Evolutionary conservation across 2,888 invertebrate species (phyloP).

Genomic region (Lycocerus yunnanus): DNA sequence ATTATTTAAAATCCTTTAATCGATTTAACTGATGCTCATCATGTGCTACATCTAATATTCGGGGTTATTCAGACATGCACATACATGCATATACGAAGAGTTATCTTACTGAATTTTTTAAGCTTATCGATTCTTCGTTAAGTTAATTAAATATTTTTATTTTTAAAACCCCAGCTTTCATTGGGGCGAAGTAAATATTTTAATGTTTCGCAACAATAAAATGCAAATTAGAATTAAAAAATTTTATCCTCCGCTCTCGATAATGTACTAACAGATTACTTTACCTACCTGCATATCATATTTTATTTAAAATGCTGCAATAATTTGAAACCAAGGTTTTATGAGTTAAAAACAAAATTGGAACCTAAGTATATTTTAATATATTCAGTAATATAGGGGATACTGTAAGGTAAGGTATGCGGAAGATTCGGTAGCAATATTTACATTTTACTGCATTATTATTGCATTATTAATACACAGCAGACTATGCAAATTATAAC

Average conservation of each 20-base stretch:
- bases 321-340: neutral
- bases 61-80: neutral
- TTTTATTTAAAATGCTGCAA: neutral
- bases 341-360: neutral
- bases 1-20: neutral
- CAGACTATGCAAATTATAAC: slow-evolving; percentile 19
- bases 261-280: neutral
- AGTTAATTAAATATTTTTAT: neutral
- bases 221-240: neutral
- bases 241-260: neutral
- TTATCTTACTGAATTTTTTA: no score
- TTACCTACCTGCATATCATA: neutral
- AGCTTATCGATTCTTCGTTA: neutral
- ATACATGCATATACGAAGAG: neutral
- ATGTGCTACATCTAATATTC: no score
- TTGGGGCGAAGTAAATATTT: no score
- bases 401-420: neutral
- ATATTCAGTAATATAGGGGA: neutral
- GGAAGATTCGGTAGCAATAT: neutral
- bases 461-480: slow-evolving; percentile 19
- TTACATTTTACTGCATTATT: slow-evolving; percentile 9
- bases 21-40: neutral
- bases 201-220: neutral
- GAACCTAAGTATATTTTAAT: neutral
- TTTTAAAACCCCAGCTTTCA: no score